Evolutionary conservation across 2,113 vertebrate species (phyloP), one percentile per base, ranked within the genome.

Genomic region (Strigops habroptila): DNA sequence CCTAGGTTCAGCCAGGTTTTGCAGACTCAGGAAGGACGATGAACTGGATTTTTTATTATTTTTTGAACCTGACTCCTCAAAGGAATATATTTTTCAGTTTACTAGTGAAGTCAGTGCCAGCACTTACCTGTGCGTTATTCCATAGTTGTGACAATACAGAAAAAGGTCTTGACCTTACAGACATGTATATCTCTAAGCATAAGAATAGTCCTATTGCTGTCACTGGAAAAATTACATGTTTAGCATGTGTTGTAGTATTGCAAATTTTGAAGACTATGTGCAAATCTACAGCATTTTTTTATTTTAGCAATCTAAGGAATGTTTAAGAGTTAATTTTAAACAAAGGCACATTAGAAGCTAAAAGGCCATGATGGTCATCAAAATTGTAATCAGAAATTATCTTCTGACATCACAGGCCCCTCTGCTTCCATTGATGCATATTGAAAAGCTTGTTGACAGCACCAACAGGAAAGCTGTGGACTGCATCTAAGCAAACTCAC

Each of bases 401-500:
- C 39, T 64, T 44, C 71, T 5, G 1, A n/a, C 39, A 67, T 53
- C 46, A 86, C 12, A 74, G 52, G 8, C 14, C 25, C 41, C 19
- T 28, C 52, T 49, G 10, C 37, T 25, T 59, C n/a, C 49, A 37
- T 0, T 70, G 28, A 35, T 2, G 1, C 9, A 75, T 39, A 28
- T 14, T 90, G 63, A 85, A 93, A 88, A 68, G 6, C 9, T 77
- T 64, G 13, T 81, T 94, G 86, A 48, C n/a, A 78, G 25, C 28
- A 59, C 14, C 2, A 19, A 35, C 30, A 73, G 21, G 75, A 90
- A 87, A 57, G 18, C 18, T 51, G 49, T 18, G 21, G 55, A 51
- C 27, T 3, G 0, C 48, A 63, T 31, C 0, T 0, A n/a, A n/a
- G 44, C 18, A 71, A 79, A 78, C 23, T 19, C 7, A 1, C 37